A percentile compares a stretch with the other conserved stretches of the same genome.
These are phyloP conservation scores for Heliconius nattereri DNA, from an alignment of 1,140 invertebrate species.

Conservation along the genomic window DNA sequence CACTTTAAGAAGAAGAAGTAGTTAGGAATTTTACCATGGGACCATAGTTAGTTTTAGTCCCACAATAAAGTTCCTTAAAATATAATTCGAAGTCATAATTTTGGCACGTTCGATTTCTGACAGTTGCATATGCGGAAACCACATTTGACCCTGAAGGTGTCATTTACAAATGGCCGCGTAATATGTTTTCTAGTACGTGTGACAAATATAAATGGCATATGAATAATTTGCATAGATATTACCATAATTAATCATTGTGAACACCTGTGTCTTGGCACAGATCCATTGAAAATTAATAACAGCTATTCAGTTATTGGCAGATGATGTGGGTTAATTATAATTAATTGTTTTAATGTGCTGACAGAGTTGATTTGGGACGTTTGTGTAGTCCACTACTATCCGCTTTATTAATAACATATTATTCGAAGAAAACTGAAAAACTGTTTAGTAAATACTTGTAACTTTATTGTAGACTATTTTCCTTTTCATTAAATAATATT, in stretches of 20 bases:
- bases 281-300: conserved; percentile 49
- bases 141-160: conserved; percentile 2
- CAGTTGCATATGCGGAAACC: background rate
- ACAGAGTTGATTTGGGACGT: conserved; percentile 19
- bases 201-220: conserved; percentile 8
- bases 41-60: no score
- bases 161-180: conserved; percentile 3
- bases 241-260: conserved; percentile 35
- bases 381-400: background rate
- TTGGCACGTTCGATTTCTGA: background rate
- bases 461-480: no score
- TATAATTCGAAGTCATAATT: background rate
- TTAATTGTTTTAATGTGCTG: conserved; percentile 42
- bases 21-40: no score
- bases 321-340: conserved; percentile 48
- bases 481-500: no score
- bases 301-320: conserved; percentile 42
- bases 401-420: background rate
- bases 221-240: conserved; percentile 27
- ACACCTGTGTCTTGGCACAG: conserved; percentile 43
- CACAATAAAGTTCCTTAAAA: no score
- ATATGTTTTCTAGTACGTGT: conserved; percentile 4
- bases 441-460: background rate
- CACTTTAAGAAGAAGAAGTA: no score
- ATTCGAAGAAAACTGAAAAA: background rate